Conservation (phyloP, 2,888 invertebrate genomes). For the Toxonevra muliebris region DNA sequence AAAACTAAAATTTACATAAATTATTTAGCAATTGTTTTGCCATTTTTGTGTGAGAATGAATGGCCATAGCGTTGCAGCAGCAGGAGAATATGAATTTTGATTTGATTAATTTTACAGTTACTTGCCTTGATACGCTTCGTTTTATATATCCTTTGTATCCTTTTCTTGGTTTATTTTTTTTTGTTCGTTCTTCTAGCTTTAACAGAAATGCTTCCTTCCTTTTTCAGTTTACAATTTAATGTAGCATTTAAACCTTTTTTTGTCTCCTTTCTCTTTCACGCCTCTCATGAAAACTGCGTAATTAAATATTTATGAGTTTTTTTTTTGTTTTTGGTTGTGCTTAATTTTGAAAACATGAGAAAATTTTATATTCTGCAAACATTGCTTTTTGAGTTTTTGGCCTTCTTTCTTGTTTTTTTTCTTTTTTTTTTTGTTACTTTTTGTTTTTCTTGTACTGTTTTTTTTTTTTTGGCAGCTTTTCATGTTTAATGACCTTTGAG, state of each 20-base stretch:
- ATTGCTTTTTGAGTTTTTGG: too few relatives aligned
- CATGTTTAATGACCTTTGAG: not conserved
- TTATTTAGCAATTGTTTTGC: constrained; percentile 16
- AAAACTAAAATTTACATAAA: constrained; percentile 13
- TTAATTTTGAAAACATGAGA: not conserved
- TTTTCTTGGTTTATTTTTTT: not conserved
- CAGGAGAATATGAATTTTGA: not conserved
- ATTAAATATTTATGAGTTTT: constrained; percentile 5
- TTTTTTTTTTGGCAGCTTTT: not conserved
- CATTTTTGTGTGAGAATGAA: not conserved
- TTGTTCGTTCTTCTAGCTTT: not conserved
- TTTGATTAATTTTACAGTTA: not conserved
- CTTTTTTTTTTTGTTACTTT: not conserved
- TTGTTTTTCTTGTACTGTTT: not conserved
- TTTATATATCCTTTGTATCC: not conserved
- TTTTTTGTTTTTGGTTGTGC: not conserved
- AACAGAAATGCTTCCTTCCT: not conserved
- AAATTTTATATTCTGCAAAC: not conserved
- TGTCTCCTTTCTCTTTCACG: not conserved
- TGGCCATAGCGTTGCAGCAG: not conserved
- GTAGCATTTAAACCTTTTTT: not conserved
- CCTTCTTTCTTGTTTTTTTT: not conserved
- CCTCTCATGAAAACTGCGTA: not conserved
- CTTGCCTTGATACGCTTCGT: not conserved
- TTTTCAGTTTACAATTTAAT: not conserved